phyloP scores from a whole-genome alignment of 2,888 invertebrate genomes.

The Reticulitermes lucifugus region DNA sequence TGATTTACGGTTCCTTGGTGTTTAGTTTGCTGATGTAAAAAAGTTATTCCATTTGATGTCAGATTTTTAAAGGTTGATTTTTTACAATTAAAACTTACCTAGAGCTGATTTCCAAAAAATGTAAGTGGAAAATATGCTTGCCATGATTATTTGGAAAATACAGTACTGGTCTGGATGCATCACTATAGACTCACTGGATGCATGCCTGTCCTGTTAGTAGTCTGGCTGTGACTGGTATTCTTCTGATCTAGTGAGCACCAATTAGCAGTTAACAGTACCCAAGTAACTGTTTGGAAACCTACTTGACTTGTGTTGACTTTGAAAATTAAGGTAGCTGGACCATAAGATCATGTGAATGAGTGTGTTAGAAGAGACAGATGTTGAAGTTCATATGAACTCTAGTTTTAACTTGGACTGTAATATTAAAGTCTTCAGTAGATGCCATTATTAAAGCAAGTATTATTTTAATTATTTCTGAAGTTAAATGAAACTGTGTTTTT shows the following conservation, averaged over 20 bases:
- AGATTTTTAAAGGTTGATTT: no score
- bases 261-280: neutral
- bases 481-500: no score
- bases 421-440: no score
- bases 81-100: neutral
- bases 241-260: neutral
- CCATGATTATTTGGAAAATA: neutral
- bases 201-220: neutral
- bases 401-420: no score
- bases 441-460: no score
- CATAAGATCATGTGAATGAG: neutral
- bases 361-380: no score
- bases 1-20: no score
- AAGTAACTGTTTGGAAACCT: neutral
- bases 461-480: no score
- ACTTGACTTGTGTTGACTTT: neutral
- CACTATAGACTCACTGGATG: neutral
- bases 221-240: neutral
- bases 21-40: no score
- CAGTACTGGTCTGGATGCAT: neutral
- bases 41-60: no score
- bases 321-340: neutral
- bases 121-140: neutral
- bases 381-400: no score
- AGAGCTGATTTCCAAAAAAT: neutral